A percentile compares a stretch with the other conserved stretches of the same genome.
Evolutionary conservation across 2,113 vertebrate genomes (phyloP).

Genomic region (Clarias magur): DNA sequence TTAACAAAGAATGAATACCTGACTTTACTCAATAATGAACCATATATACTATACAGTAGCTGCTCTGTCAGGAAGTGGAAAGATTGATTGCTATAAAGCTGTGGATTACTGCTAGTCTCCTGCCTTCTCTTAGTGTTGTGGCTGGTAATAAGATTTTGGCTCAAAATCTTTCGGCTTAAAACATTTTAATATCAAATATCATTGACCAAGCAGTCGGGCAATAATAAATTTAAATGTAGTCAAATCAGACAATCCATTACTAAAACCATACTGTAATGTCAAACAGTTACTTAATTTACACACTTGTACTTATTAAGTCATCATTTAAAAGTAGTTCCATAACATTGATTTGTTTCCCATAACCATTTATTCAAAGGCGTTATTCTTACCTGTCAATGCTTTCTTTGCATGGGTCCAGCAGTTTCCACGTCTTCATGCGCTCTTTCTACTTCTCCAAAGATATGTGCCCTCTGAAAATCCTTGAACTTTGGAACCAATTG

Average conservation of each 20-base stretch:
- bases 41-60: background rate
- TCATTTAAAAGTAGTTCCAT: slow-evolving; percentile 25
- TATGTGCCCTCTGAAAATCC: slow-evolving; percentile 57
- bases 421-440: slow-evolving; percentile 40
- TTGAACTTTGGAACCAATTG: slow-evolving; percentile 78
- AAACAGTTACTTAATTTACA: background rate
- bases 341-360: background rate
- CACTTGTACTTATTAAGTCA: background rate
- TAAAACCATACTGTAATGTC: background rate
- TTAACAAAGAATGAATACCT: background rate
- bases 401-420: slow-evolving; percentile 37
- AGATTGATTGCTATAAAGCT: background rate
- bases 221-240: background rate
- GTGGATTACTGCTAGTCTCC: background rate
- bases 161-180: background rate
- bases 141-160: background rate
- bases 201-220: background rate
- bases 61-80: background rate
- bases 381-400: slow-evolving; percentile 47
- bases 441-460: slow-evolving; percentile 38
- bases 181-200: background rate
- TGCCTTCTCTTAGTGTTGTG: too few species aligned
- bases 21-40: background rate
- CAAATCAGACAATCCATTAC: background rate
- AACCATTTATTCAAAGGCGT: background rate